phyloP scores from a whole-genome alignment of 2,797 vertebrate genomes.

The Parambassis ranga region DNA sequence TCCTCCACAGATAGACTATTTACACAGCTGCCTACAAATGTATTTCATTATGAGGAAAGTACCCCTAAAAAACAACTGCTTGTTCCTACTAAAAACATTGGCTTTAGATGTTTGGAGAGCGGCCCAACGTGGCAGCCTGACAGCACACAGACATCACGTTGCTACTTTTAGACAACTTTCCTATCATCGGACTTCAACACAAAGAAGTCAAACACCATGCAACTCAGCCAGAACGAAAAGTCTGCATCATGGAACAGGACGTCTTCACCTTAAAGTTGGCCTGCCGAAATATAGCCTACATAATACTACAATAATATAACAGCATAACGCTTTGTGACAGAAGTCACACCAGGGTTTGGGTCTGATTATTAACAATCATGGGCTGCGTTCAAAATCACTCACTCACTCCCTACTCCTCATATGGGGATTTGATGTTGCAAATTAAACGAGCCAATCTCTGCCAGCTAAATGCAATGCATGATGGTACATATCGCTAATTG shows the following conservation, averaged over 20 bases:
- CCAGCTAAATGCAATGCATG: too few relatives aligned
- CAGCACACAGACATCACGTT: slow-evolving; percentile 9
- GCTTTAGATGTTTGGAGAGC: slow-evolving; percentile 19
- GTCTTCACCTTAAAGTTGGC: neutral
- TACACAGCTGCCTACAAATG: slow-evolving; percentile 29
- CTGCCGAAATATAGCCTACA: neutral
- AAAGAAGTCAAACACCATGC: slow-evolving; percentile 6
- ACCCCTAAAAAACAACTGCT: neutral
- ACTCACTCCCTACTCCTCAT: too few relatives aligned
- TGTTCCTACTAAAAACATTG: neutral
- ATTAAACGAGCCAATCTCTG: too few relatives aligned
- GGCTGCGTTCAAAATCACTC: too few relatives aligned
- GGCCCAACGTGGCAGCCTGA: slow-evolving; percentile 19
- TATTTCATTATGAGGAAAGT: slow-evolving; percentile 13
- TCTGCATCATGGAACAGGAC: neutral
- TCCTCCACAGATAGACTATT: neutral
- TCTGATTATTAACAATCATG: too few relatives aligned
- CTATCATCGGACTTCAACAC: slow-evolving; percentile 35
- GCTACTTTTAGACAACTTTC: slow-evolving; percentile 13
- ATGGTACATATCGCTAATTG: too few relatives aligned
- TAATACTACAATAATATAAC: neutral
- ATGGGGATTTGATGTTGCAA: too few relatives aligned
- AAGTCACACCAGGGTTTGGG: neutral
- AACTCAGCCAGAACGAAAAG: neutral
- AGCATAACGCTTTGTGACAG: neutral